Evolutionary conservation across 2,113 vertebrate genomes (phyloP).

Genomic region (Oncorhynchus mykiss): DNA sequence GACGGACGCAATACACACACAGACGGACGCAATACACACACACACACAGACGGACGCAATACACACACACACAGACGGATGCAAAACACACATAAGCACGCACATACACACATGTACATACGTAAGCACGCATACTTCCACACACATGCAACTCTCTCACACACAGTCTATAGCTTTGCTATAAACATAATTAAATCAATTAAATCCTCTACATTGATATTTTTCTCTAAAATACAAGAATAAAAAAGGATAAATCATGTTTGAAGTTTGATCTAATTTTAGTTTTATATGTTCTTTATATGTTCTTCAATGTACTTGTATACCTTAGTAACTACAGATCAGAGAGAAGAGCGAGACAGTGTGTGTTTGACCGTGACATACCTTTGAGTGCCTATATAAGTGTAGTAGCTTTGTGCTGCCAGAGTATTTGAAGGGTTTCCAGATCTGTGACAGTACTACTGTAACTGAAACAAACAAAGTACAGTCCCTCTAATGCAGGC

Average conservation of each 20-base stretch:
- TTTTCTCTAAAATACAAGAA: slow-evolving; percentile 16
- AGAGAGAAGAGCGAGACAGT: too few species aligned
- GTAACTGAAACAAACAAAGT: slow-evolving; percentile 39
- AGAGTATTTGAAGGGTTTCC: slow-evolving; percentile 8
- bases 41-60: too few species aligned
- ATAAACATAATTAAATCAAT: slow-evolving; percentile 32
- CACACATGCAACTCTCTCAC: not conserved
- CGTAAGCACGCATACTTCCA: not conserved
- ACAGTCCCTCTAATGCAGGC: slow-evolving; percentile 12
- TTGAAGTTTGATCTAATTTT: not conserved
- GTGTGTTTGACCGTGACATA: not conserved
- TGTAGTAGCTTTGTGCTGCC: slow-evolving; percentile 28
- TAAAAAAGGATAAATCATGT: not conserved
- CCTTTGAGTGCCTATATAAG: not conserved
- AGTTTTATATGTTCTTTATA: not conserved
- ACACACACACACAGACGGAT: not conserved
- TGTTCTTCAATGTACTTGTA: not conserved
- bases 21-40: too few species aligned
- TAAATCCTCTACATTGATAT: slow-evolving; percentile 9
- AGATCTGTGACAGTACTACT: slow-evolving; percentile 26
- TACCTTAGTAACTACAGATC: slow-evolving; percentile 16
- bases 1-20: too few species aligned
- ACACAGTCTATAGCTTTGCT: slow-evolving; percentile 10
- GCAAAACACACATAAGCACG: not conserved
- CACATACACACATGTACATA: not conserved